A percentile compares a stretch with the other conserved stretches of the same genome.
These are phyloP conservation scores for Petrolisthes manimaculis DNA, from an alignment of 2,888 invertebrate species.

Conservation along the genomic window DNA sequence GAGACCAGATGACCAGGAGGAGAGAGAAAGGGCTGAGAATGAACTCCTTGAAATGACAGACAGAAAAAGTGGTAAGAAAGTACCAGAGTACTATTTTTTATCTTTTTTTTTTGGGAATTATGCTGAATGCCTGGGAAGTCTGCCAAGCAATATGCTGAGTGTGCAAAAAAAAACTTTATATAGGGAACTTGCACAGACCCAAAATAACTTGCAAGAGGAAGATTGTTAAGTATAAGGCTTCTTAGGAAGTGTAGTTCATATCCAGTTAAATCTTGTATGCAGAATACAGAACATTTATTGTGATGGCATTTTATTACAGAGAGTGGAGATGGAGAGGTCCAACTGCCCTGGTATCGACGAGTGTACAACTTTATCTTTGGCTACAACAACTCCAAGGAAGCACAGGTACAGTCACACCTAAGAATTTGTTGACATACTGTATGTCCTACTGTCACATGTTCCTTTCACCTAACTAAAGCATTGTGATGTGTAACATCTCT, in stretches of 20 bases:
- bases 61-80: not conserved
- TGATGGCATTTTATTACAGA: slow-evolving; percentile 4
- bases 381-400: not conserved
- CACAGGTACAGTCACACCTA: not conserved
- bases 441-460: not conserved
- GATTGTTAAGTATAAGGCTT: no score
- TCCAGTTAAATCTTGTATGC: not conserved
- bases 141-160: not conserved
- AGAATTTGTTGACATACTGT: not conserved
- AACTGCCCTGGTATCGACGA: not conserved
- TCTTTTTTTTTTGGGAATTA: no score
- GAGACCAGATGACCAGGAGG: slow-evolving; percentile 42
- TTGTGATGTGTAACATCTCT: no score
- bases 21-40: slow-evolving; percentile 31
- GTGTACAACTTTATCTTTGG: not conserved
- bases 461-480: no score
- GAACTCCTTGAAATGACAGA: slow-evolving; percentile 40
- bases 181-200: no score
- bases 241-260: not conserved
- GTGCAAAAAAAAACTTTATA: no score
- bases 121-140: no score
- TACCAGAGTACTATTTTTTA: no score
- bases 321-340: not conserved
- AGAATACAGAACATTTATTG: not conserved
- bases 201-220: no score